Conservation (phyloP, 2,113 vertebrate species). For the Alectura lathami region DNA sequence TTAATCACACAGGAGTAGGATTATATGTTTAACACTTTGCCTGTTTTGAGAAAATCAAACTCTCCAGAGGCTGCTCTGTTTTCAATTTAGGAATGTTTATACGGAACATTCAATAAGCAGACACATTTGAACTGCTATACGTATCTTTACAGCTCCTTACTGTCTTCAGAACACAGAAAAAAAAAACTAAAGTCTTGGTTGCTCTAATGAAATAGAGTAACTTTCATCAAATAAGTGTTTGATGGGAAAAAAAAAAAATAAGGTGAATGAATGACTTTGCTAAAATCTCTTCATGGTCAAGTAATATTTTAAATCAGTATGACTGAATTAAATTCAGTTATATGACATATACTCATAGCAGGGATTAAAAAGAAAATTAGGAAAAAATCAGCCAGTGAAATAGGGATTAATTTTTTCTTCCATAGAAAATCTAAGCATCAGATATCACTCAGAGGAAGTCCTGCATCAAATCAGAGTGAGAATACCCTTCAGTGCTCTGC, state of each 20-base stretch:
- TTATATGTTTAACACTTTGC: slow-evolving; percentile 33
- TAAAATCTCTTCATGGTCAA: background rate
- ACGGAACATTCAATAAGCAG: background rate
- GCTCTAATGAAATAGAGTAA: background rate
- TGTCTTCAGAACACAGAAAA: background rate
- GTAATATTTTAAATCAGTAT: background rate
- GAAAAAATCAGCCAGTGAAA: background rate
- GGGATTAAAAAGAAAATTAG: background rate
- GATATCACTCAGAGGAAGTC: background rate
- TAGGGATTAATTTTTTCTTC: background rate
- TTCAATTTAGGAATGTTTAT: background rate
- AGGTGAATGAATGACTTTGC: background rate
- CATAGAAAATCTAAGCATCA: background rate
- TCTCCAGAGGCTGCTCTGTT: background rate
- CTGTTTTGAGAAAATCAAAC: background rate
- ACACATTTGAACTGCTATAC: background rate
- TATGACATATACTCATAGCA: background rate
- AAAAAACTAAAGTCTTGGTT: background rate
- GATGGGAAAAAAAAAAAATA: background rate
- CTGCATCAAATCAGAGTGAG: background rate
- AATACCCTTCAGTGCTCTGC: background rate
- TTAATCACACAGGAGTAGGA: slow-evolving; percentile 39
- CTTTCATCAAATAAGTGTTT: slow-evolving; percentile 29
- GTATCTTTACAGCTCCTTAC: background rate
- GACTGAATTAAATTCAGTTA: background rate